These are phyloP conservation scores for Bufo gargarizans DNA, from an alignment of 2,113 vertebrate species.

Conservation along the genomic window DNA sequence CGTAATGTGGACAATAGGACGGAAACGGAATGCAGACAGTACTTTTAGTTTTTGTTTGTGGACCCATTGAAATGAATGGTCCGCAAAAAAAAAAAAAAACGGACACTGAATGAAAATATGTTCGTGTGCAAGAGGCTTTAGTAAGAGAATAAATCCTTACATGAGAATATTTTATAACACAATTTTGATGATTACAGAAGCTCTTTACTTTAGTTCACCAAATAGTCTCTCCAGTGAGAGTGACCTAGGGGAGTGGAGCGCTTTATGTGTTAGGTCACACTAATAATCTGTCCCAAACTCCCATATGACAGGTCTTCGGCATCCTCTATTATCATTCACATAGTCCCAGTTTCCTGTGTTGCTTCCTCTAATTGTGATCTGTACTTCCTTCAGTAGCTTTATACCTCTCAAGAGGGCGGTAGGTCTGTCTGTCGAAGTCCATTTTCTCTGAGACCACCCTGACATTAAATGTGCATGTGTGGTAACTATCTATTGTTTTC, in stretches of 20 bases:
- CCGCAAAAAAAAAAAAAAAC: too few species aligned
- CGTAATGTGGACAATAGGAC: too few species aligned
- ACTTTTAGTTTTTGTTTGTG: too few species aligned
- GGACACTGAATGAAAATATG: too few species aligned
- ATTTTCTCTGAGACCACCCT: not conserved
- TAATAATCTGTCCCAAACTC: slow-evolving; percentile 4
- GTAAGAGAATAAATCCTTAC: too few species aligned
- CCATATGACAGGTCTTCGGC: not conserved
- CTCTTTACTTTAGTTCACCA: not conserved
- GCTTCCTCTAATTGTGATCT: slow-evolving; percentile 1
- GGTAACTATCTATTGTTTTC: not conserved
- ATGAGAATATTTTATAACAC: too few species aligned
- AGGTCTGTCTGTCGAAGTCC: not conserved
- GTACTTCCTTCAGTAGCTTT: slow-evolving; percentile 4
- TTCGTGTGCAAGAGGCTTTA: too few species aligned
- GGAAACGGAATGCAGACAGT: too few species aligned
- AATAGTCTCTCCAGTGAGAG: not conserved
- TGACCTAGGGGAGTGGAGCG: not conserved
- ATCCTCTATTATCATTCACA: slow-evolving; percentile 8
- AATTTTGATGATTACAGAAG: too few species aligned
- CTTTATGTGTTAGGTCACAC: not conserved
- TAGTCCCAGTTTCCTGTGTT: not conserved
- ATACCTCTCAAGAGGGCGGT: not conserved
- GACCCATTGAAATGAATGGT: too few species aligned
- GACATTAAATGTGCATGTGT: not conserved